Conservation (phyloP, 1,140 invertebrate genomes). For the Penaeus chinensis region DNA sequence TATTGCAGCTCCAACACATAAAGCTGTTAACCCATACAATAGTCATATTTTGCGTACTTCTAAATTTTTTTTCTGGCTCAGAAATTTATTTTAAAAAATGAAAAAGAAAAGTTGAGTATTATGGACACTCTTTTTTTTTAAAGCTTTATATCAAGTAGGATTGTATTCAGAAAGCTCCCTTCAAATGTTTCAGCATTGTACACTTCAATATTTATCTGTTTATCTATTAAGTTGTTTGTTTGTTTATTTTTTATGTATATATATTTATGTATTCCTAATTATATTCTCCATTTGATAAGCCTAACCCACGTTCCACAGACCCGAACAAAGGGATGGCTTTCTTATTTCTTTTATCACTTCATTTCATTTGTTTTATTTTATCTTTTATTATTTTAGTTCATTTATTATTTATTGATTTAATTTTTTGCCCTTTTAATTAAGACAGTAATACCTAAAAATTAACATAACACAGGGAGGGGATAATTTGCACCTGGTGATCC, state of each 20-base stretch:
- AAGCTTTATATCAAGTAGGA: no score
- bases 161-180: not conserved
- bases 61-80: no score
- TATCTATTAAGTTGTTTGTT: constrained; percentile 1
- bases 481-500: constrained; percentile 11
- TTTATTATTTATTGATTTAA: no score
- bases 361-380: not conserved
- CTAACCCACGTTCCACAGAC: constrained; percentile 20
- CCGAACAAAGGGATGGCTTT: constrained; percentile 1
- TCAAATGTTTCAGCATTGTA: constrained; percentile 4
- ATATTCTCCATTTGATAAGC: not conserved
- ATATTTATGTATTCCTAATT: constrained; percentile 18
- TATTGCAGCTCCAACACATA: not conserved
- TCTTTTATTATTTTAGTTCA: not conserved
- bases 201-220: not conserved
- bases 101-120: no score
- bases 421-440: no score
- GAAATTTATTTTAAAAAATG: no score
- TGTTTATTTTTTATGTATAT: constrained; percentile 13
- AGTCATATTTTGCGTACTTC: no score
- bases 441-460: no score
- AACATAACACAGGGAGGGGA: not conserved
- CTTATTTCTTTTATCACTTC: constrained; percentile 2
- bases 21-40: not conserved
- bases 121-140: no score